Evolutionary conservation across 2,113 vertebrate species (phyloP).

Genomic region (Pteruthius melanotis): DNA sequence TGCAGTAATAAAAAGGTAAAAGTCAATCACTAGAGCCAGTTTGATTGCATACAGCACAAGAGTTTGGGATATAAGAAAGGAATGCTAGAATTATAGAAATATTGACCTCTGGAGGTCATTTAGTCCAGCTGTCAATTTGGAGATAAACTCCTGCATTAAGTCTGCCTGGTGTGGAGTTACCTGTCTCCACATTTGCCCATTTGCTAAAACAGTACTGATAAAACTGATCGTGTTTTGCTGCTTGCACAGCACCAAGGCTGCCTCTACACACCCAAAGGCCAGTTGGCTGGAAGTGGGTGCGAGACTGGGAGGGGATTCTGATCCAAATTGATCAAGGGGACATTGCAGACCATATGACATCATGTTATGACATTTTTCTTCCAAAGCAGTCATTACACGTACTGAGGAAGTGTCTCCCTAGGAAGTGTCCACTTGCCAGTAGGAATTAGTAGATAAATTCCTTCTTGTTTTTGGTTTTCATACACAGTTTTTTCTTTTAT

Average conservation of each 20-base stretch:
- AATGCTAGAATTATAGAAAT: not conserved
- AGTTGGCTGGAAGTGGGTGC: not conserved
- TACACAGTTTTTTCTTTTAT: not conserved
- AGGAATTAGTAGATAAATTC: not conserved
- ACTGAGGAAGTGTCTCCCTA: not conserved
- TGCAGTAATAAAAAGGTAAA: not conserved
- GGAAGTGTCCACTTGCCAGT: not conserved
- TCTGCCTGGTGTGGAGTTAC: not conserved
- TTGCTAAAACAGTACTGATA: not conserved
- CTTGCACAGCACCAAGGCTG: not conserved
- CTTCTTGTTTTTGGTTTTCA: not conserved
- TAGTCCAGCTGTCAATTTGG: not conserved
- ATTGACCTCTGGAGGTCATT: not conserved
- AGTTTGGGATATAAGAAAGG: not conserved
- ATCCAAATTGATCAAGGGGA: not conserved
- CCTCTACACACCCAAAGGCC: not conserved
- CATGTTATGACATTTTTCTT: not conserved
- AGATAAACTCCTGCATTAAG: not conserved
- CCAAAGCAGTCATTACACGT: not conserved
- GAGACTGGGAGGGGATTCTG: not conserved
- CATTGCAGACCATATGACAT: not conserved
- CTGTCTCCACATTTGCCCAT: not conserved
- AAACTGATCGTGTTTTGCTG: not conserved
- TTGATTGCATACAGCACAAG: not conserved
- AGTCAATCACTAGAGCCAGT: not conserved